A percentile compares a stretch with the other conserved stretches of the same genome.
These are phyloP conservation scores for Delichon dasypus DNA, from an alignment of 2,797 vertebrate genomes.

Conservation along the genomic window DNA sequence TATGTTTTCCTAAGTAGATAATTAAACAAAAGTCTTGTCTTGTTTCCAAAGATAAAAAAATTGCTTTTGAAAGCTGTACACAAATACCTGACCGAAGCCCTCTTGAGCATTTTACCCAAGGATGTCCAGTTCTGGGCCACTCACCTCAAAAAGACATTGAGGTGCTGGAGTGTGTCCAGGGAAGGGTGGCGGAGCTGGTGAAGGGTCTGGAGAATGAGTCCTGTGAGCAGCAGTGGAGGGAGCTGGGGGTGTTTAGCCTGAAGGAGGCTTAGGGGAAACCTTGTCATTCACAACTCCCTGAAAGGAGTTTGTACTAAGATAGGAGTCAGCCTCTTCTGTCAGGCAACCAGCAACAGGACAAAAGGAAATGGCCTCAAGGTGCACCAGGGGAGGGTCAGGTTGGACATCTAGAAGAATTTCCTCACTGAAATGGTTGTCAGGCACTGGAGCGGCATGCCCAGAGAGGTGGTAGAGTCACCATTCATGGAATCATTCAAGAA, in stretches of 20 bases:
- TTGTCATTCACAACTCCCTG: neutral
- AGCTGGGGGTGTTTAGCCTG: neutral
- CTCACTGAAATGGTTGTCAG: neutral
- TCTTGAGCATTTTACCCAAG: neutral
- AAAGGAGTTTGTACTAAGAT: neutral
- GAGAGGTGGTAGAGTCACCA: neutral
- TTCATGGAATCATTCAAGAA: neutral
- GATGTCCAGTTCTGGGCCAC: neutral
- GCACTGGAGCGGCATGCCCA: neutral
- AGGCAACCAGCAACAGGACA: neutral
- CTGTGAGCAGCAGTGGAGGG: neutral
- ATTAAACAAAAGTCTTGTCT: neutral
- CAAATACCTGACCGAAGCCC: neutral
- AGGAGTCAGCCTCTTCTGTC: neutral
- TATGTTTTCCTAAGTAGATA: neutral
- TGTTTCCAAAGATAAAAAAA: neutral
- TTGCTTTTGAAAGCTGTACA: neutral
- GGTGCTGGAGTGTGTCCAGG: neutral
- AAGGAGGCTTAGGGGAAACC: neutral
- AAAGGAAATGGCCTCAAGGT: neutral
- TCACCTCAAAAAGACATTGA: neutral
- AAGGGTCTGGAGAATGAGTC: neutral
- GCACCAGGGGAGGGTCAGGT: neutral
- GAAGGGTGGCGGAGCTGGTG: neutral
- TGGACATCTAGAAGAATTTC: neutral